Evolutionary conservation across 2,797 vertebrate genomes (phyloP).

Genomic region (Galagoides demidoff): DNA sequence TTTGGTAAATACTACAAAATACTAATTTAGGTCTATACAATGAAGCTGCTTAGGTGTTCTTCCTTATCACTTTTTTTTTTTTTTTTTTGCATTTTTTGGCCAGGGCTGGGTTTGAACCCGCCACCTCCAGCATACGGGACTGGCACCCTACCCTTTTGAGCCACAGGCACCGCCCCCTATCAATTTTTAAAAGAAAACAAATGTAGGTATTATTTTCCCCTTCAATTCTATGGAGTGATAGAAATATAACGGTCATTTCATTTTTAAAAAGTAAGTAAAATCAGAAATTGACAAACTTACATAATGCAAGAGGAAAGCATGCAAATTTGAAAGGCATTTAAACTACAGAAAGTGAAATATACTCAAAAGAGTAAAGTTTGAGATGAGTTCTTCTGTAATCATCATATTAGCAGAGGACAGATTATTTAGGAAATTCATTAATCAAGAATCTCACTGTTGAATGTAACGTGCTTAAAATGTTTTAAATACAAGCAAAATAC

Average conservation of each 20-base stretch:
- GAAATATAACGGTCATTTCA: not conserved
- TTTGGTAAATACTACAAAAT: slow-evolving; percentile 25
- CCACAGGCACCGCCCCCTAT: not conserved
- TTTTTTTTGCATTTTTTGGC: too few relatives aligned
- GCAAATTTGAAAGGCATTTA: slow-evolving; percentile 33
- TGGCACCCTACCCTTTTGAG: too few relatives aligned
- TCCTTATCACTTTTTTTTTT: not conserved
- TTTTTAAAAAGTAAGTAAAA: slow-evolving; percentile 9
- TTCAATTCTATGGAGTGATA: not conserved
- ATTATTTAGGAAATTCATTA: not conserved
- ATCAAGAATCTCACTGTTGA: slow-evolving; percentile 7
- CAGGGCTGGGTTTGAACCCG: too few relatives aligned
- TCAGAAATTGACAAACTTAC: slow-evolving; percentile 10
- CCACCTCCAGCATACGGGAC: too few relatives aligned
- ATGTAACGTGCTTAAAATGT: not conserved
- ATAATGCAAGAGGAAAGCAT: not conserved
- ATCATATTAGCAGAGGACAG: not conserved
- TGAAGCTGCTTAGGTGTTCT: not conserved
- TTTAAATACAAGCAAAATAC: not conserved
- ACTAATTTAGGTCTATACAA: slow-evolving; percentile 34
- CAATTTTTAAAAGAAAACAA: slow-evolving; percentile 41
- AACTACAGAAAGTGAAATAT: slow-evolving; percentile 28
- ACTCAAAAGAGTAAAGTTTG: not conserved
- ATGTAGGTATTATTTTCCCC: not conserved
- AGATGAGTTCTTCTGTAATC: not conserved